A percentile compares a stretch with the other conserved stretches of the same genome.
Evolutionary conservation across 2,888 invertebrate genomes (phyloP).

Genomic region (Cosmia trapezina): DNA sequence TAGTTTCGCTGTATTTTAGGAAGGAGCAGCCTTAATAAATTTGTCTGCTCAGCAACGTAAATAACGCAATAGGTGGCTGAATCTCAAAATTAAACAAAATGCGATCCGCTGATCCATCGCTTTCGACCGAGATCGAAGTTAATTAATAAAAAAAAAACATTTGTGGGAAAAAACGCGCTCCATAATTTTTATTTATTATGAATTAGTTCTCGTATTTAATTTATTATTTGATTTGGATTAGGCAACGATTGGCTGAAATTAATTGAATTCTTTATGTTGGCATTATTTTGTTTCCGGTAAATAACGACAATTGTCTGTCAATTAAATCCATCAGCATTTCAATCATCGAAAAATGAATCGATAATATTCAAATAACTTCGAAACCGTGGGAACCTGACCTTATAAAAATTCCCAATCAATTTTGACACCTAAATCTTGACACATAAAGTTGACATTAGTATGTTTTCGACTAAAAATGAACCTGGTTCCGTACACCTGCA

Average conservation of each 20-base stretch:
- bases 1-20: too few relatives aligned
- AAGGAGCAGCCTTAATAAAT: too few relatives aligned
- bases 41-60: too few relatives aligned
- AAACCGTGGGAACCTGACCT: conserved; percentile 50
- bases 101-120: not conserved
- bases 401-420: conserved; percentile 1
- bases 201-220: conserved; percentile 26
- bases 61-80: not conserved
- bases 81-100: not conserved
- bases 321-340: conserved; percentile 32
- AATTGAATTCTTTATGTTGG: conserved; percentile 30
- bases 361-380: conserved; percentile 42
- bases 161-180: conserved; percentile 3
- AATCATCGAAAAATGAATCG: conserved; percentile 47
- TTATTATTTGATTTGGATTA: conserved; percentile 13
- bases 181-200: not conserved
- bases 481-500: conserved; percentile 45
- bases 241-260: conserved; percentile 6
- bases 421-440: not conserved
- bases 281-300: conserved; percentile 40
- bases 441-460: conserved; percentile 1
- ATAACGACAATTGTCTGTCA: conserved; percentile 20
- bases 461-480: not conserved
- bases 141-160: not conserved
- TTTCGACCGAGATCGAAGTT: not conserved